phyloP scores from a whole-genome alignment of 2,797 vertebrate species.

The Acestrorhynchus altus region DNA sequence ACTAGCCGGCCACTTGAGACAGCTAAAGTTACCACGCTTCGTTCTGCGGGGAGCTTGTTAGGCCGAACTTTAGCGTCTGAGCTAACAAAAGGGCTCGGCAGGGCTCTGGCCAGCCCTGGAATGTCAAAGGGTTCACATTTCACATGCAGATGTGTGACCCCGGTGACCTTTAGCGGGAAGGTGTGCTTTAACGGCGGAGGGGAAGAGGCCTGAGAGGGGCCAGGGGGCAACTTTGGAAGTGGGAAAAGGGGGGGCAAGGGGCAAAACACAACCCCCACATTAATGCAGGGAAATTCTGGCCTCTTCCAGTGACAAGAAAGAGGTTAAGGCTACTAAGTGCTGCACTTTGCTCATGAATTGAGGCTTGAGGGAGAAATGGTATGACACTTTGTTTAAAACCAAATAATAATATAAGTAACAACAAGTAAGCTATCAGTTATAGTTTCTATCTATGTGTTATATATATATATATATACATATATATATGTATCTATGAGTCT shows the following conservation, averaged over 20 bases:
- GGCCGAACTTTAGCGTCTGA: constrained; percentile 75
- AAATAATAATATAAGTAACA: too few relatives aligned
- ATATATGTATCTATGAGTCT: too few relatives aligned
- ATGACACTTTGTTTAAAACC: constrained; percentile 19
- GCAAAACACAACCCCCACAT: constrained; percentile 61
- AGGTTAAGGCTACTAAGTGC: constrained; percentile 1
- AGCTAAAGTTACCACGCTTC: constrained; percentile 50
- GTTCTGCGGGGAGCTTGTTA: constrained; percentile 84
- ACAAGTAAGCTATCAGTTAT: too few relatives aligned
- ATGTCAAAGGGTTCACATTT: constrained; percentile 97
- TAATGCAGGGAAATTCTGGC: not conserved
- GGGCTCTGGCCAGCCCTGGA: constrained; percentile 87
- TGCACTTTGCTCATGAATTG: not conserved
- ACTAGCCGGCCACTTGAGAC: constrained; percentile 51
- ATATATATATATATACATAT: too few relatives aligned
- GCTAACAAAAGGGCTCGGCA: constrained; percentile 87
- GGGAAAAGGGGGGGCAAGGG: constrained; percentile 28
- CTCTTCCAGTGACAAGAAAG: constrained; percentile 14
- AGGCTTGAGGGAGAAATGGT: not conserved
- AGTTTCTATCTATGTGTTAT: too few relatives aligned
- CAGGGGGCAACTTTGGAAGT: constrained; percentile 37
- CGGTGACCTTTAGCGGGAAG: constrained; percentile 84
- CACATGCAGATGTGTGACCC: constrained; percentile 96
- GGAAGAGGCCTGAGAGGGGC: constrained; percentile 65
- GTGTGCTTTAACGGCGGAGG: constrained; percentile 80